These are phyloP conservation scores for Dicentrarchus labrax DNA, from an alignment of 2,113 vertebrate genomes.

Conservation along the genomic window DNA sequence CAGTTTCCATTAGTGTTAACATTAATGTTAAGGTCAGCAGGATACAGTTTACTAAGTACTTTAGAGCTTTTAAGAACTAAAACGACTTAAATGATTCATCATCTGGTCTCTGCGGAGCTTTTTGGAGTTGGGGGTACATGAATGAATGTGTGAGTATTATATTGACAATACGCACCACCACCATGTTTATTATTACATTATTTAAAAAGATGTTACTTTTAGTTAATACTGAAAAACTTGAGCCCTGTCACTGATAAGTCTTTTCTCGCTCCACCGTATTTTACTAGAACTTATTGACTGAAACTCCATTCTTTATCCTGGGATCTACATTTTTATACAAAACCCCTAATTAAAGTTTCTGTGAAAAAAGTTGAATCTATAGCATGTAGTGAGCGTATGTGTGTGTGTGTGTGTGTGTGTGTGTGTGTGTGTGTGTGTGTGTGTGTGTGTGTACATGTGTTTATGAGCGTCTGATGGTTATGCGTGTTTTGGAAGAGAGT, in stretches of 20 bases:
- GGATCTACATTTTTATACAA: neutral
- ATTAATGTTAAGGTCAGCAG: slow-evolving; percentile 47
- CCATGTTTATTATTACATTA: neutral
- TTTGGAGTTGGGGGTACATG: neutral
- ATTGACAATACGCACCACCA: neutral
- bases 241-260: neutral
- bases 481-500: neutral
- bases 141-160: neutral
- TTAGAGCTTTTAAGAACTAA: slow-evolving; percentile 42
- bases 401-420: neutral
- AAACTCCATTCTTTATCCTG: neutral
- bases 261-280: no score
- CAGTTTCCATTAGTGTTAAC: slow-evolving; percentile 26
- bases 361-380: neutral
- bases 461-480: neutral
- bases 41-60: slow-evolving; percentile 32
- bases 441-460: neutral
- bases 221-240: no score
- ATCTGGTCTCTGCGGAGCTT: slow-evolving; percentile 13
- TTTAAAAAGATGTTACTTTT: neutral
- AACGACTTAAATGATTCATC: slow-evolving; percentile 32
- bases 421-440: neutral
- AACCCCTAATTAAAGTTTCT: neutral
- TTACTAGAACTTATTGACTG: neutral
- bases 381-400: neutral